A percentile compares a stretch with the other conserved stretches of the same genome.
Conservation (phyloP, 2,888 invertebrate genomes). For the Synergus laeviventris region DNA sequence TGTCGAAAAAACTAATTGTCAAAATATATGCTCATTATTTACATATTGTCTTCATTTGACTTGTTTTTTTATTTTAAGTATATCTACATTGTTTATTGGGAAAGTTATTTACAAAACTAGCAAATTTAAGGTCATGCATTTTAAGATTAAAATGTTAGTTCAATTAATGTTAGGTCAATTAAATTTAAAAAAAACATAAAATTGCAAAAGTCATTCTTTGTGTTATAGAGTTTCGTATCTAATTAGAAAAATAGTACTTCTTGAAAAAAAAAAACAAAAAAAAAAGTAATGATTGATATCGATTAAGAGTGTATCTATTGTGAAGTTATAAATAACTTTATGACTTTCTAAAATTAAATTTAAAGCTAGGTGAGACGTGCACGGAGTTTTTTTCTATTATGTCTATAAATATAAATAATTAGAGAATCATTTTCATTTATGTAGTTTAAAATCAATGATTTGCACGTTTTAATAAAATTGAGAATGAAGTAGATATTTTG, state of each 20-base stretch:
- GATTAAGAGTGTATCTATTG: background rate
- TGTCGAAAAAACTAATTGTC: constrained; percentile 6
- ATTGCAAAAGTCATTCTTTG: background rate
- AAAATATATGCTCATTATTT: constrained; percentile 1
- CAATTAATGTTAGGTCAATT: too few species aligned
- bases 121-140: background rate
- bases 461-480: too few species aligned
- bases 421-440: background rate
- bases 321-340: background rate
- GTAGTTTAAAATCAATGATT: background rate
- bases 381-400: background rate
- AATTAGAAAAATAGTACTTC: background rate
- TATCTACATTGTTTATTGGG: background rate
- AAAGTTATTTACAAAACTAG: background rate
- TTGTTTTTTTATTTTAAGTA: background rate
- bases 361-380: background rate
- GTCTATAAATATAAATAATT: background rate
- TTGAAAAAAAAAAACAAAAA: too few species aligned
- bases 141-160: background rate
- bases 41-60: background rate
- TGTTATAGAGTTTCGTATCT: background rate
- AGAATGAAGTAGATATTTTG: too few species aligned
- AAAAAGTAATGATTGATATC: background rate
- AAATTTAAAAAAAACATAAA: background rate
- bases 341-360: background rate